Base-by-base conservation (phyloP, 2,113 vertebrate genomes). In the Clupea harengus region DNA sequence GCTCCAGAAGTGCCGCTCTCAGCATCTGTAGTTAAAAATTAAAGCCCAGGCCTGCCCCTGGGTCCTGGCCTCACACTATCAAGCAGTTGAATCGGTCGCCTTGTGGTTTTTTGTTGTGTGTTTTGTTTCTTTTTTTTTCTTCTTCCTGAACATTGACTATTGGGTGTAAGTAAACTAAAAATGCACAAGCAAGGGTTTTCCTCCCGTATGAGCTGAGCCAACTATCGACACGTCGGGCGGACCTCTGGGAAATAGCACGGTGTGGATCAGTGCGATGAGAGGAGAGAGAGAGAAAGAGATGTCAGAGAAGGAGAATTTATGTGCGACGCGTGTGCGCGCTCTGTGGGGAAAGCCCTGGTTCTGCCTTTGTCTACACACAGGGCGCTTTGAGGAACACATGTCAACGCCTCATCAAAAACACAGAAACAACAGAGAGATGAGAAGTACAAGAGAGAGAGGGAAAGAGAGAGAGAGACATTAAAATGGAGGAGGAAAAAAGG, bases 1-100 rank as follows among this genome's bases (percentile, higher is more conserved):
- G 91, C 32, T 85, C 89, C 86, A 92, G 60, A 78, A 85, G 86
- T 85, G 81, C 88, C 91, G 85, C 83, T 87, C 45, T 82, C 88
- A 90, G 87, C 89, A 94, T 91, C 86, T 81, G 86, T 93, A 94
- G 92, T 92, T 90, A 93, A 93, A 93, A 93, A 92, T 89, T 87
- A 25, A 92, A 93, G 81, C 83, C 67, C 89, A 89, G 25, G 50
- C 25, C 72, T 90, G 88, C 44, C 72, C 54, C 45, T 89, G 28
- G 81, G 82, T 39, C 72, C 32, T 13, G 28, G 13, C 28, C 17
- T 78, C 32, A 82, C 39, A 28, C 80, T 83, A 75, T 45, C 49
- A 81, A 82, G 20, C 46, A 46, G 22, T 67, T 18, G 28, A 60
- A 87, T 45, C 13, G 44, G 54, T 81, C 8, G 22, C 18, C 13